Conservation (phyloP, 1,140 invertebrate genomes). For the Diorhabda elongata region DNA sequence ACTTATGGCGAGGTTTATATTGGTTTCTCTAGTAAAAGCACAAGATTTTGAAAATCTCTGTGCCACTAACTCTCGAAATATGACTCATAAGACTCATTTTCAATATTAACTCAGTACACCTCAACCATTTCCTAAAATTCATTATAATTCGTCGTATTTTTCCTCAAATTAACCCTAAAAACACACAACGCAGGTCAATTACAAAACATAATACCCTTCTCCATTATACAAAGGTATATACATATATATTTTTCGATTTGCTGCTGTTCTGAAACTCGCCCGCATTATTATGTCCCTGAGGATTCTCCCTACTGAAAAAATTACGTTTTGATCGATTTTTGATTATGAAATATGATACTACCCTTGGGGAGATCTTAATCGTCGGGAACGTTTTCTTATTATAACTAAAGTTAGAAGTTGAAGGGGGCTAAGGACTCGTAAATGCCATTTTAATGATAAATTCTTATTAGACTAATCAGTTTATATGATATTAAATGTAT, state of each 20-base stretch:
- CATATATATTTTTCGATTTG: conserved; percentile 12
- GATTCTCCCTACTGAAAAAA: conserved; percentile 11
- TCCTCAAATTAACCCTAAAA: not conserved
- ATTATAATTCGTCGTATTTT: too few relatives aligned
- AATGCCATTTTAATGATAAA: not conserved
- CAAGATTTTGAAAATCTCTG: too few relatives aligned
- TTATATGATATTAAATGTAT: too few relatives aligned
- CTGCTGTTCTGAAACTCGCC: conserved; percentile 10
- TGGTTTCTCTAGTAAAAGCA: too few relatives aligned
- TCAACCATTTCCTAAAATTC: too few relatives aligned
- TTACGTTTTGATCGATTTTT: conserved; percentile 25
- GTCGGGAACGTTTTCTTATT: conserved; percentile 4
- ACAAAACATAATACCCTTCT: conserved; percentile 4
- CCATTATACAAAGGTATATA: conserved; percentile 7
- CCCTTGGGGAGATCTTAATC: conserved; percentile 15
- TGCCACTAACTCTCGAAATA: too few relatives aligned
- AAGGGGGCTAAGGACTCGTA: conserved; percentile 11
- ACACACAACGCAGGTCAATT: conserved; percentile 6
- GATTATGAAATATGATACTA: conserved; percentile 23
- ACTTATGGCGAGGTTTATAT: too few relatives aligned
- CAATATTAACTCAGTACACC: too few relatives aligned
- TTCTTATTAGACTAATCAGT: not conserved
- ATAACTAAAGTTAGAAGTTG: conserved; percentile 8
- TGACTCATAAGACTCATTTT: too few relatives aligned
- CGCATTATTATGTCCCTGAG: conserved; percentile 15